Conservation (phyloP, 2,888 invertebrate genomes). For the Trissoscelio sp. region DNA sequence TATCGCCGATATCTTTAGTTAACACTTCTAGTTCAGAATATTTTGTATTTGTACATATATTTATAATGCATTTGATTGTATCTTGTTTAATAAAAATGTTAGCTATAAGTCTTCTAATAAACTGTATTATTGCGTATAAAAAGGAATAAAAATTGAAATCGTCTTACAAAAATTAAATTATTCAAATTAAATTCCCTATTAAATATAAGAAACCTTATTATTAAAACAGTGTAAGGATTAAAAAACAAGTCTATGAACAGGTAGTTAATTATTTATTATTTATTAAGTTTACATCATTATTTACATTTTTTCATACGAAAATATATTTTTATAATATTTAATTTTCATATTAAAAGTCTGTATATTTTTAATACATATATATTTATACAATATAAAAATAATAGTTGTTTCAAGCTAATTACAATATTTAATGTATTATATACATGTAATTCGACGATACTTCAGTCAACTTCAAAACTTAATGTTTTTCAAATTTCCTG, state of each 20-base stretch:
- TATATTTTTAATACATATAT: slow-evolving; percentile 6
- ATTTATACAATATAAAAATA: neutral
- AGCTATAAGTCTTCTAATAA: neutral
- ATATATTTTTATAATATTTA: neutral
- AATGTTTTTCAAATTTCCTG: too few species aligned
- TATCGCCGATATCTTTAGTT: neutral
- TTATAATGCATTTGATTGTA: slow-evolving; percentile 3
- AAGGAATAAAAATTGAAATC: neutral
- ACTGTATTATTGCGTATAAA: neutral
- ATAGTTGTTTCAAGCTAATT: too few species aligned
- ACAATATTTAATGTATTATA: too few species aligned
- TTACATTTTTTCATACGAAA: too few species aligned
- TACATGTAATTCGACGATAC: too few species aligned
- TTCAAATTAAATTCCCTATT: too few species aligned
- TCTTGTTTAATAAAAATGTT: neutral
- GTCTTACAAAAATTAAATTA: too few species aligned
- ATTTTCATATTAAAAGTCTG: neutral
- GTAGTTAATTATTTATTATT: too few species aligned
- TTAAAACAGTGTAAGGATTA: too few species aligned
- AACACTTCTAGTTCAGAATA: neutral
- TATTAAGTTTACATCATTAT: neutral
- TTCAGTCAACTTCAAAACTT: too few species aligned
- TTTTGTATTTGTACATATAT: slow-evolving; percentile 17
- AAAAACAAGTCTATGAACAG: too few species aligned
- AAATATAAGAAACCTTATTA: too few species aligned